phyloP scores from a whole-genome alignment of 2,113 vertebrate species.

The Lophochroa leadbeateri region DNA sequence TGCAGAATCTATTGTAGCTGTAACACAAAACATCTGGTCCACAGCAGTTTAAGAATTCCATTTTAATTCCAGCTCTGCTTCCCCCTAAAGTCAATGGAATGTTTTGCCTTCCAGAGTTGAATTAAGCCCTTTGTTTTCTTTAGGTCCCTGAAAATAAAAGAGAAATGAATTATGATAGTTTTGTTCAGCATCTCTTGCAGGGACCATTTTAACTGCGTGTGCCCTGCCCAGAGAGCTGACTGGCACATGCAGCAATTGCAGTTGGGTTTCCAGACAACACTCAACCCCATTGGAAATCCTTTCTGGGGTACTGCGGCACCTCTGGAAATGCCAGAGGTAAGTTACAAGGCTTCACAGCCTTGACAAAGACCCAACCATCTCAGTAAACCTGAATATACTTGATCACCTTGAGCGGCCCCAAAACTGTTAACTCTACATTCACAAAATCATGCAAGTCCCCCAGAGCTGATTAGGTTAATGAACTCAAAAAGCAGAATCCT shows the following conservation, averaged over 20 bases:
- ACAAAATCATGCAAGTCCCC: not conserved
- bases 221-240: not conserved
- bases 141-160: not conserved
- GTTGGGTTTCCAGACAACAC: not conserved
- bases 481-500: not conserved
- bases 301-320: not conserved
- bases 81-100: not conserved
- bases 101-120: not conserved
- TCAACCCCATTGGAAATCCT: not conserved
- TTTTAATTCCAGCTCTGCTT: not conserved
- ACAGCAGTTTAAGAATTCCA: not conserved
- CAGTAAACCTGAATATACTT: not conserved
- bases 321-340: not conserved
- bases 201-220: accelerated
- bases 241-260: accelerated
- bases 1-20: not conserved
- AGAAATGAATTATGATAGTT: not conserved
- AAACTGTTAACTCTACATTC: not conserved
- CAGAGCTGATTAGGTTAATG: not conserved
- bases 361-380: not conserved
- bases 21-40: not conserved
- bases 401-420: not conserved
- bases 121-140: not conserved
- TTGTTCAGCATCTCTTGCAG: not conserved
- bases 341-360: not conserved